Percentiles rank a stretch among this genome's conserved stretches.
Conservation (phyloP, 2,888 invertebrate species). For the Epistrophe eligans region DNA sequence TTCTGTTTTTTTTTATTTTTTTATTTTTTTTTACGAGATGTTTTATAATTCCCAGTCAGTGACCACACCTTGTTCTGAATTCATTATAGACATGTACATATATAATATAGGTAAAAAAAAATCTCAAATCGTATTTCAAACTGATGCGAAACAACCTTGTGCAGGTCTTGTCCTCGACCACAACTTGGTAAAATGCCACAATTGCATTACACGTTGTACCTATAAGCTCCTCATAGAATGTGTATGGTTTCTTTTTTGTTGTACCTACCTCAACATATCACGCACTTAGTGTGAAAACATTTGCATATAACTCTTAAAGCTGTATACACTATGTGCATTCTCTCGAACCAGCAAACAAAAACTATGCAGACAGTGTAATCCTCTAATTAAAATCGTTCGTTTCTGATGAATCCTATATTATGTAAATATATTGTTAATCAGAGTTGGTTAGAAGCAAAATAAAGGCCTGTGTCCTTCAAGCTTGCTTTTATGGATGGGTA, state of each 20-base stretch:
- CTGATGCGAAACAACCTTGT: conserved; percentile 36
- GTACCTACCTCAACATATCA: not conserved
- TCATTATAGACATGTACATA: not conserved
- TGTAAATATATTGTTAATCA: not conserved
- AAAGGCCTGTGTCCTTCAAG: not conserved
- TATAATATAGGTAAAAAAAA: conserved; percentile 10
- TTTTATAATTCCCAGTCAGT: conserved; percentile 25
- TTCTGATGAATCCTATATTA: not conserved
- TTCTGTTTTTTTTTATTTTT: conserved; percentile 12
- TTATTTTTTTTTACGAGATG: not conserved
- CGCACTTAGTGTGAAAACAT: conserved; percentile 15
- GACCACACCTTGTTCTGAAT: conserved; percentile 38
- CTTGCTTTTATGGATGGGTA: not conserved
- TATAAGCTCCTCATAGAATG: conserved; percentile 15
- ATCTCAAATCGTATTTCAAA: conserved; percentile 47
- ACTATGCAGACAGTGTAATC: conserved; percentile 45
- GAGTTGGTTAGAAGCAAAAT: not conserved
- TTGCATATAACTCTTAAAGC: conserved; percentile 12
- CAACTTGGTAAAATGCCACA: conserved; percentile 47
- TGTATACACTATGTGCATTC: conserved; percentile 12
- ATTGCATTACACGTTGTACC: conserved; percentile 14
- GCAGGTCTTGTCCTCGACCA: conserved; percentile 61
- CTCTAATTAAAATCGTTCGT: conserved; percentile 58
- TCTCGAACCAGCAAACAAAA: conserved; percentile 33
- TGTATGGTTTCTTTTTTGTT: conserved; percentile 25